phyloP scores from a whole-genome alignment of 2,888 invertebrate genomes.

The Phalangium opilio region DNA sequence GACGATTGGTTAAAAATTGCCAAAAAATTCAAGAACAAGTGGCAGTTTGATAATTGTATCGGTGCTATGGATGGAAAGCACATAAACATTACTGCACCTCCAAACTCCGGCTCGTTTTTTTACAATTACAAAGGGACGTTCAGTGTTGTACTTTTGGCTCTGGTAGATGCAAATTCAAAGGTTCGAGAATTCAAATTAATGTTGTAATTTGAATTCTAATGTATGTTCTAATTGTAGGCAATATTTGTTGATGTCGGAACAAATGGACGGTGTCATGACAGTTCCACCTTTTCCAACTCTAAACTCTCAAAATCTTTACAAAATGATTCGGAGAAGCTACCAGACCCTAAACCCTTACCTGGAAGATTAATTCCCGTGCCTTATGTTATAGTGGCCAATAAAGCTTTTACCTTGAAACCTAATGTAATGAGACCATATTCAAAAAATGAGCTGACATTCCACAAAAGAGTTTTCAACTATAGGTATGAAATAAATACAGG shows the following conservation, averaged over 20 bases:
- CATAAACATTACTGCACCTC: neutral
- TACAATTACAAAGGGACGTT: neutral
- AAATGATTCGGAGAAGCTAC: neutral
- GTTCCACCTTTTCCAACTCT: neutral
- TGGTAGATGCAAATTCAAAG: neutral
- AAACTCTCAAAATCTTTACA: neutral
- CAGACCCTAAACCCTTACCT: neutral
- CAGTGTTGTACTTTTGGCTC: neutral
- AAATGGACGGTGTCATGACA: neutral
- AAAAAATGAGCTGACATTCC: neutral
- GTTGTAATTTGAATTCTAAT: too few relatives aligned
- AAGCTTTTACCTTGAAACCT: neutral
- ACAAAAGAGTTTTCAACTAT: neutral
- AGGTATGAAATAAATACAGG: neutral
- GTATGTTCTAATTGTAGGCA: too few relatives aligned
- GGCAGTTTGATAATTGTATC: neutral
- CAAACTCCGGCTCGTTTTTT: neutral
- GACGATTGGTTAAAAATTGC: too few relatives aligned
- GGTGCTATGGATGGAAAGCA: neutral
- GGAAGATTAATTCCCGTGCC: neutral
- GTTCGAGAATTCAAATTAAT: neutral
- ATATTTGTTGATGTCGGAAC: neutral
- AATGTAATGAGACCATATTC: neutral
- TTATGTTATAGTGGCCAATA: neutral
- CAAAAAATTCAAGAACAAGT: too few relatives aligned